Conservation (phyloP, 2,797 vertebrate genomes). For the Erpetoichthys calabaricus region DNA sequence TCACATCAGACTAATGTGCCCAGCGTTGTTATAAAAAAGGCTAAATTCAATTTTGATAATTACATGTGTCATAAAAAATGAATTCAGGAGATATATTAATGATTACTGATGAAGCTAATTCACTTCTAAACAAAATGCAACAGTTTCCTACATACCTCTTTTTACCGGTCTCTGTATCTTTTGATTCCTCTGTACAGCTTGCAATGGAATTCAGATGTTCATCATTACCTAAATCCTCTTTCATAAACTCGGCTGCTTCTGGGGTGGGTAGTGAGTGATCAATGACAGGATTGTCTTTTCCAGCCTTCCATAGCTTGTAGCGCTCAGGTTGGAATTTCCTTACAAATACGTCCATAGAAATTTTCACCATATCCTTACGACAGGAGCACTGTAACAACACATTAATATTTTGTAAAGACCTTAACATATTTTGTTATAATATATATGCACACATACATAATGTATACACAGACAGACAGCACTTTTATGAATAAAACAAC, state of each 20-base stretch:
- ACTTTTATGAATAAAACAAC: no score
- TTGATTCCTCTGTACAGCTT: slow-evolving; percentile 39
- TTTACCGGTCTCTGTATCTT: slow-evolving; percentile 41
- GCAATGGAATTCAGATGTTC: slow-evolving; percentile 15
- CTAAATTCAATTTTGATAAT: no score
- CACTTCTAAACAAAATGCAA: no score
- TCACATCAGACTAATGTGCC: no score
- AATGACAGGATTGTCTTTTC: slow-evolving; percentile 70
- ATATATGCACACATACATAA: not conserved
- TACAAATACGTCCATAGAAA: slow-evolving; percentile 95
- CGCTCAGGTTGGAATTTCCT: slow-evolving; percentile 86
- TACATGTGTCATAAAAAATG: no score
- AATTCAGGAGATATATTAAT: no score
- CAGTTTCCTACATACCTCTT: no score
- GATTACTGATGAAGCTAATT: no score
- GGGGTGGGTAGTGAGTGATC: slow-evolving; percentile 73
- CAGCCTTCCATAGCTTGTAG: slow-evolving; percentile 86
- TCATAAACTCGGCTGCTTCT: slow-evolving; percentile 57
- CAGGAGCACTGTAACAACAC: slow-evolving; percentile 69
- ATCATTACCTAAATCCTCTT: slow-evolving; percentile 8
- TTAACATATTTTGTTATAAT: not conserved
- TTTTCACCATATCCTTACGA: slow-evolving; percentile 95
- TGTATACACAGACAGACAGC: no score
- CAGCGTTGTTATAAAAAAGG: no score
- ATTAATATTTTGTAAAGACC: not conserved